Conservation (phyloP, 2,888 invertebrate species). For the Drosophila seclusa region DNA sequence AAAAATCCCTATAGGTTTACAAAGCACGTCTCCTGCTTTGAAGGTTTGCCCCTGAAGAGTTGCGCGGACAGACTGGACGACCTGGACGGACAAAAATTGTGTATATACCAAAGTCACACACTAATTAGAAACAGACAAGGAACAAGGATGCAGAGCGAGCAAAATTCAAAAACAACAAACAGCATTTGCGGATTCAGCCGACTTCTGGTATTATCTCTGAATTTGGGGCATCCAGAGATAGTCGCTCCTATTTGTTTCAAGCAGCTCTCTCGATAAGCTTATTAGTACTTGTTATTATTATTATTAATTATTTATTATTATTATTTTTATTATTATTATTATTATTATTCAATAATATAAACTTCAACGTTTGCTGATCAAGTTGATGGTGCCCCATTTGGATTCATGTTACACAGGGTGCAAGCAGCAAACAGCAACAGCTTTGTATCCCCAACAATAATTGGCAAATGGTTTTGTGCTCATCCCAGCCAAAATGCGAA, state of each 20-base stretch:
- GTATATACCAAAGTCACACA: slow-evolving; percentile 21
- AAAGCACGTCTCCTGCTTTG: slow-evolving; percentile 20
- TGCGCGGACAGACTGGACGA: neutral
- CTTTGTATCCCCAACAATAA: slow-evolving; percentile 21
- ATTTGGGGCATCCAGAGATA: too few relatives aligned
- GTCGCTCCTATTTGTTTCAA: too few relatives aligned
- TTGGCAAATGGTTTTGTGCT: slow-evolving; percentile 30
- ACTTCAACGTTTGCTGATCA: too few relatives aligned
- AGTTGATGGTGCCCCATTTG: too few relatives aligned
- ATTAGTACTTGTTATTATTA: too few relatives aligned
- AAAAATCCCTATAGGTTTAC: slow-evolving; percentile 34
- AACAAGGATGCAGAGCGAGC: neutral
- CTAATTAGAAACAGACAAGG: slow-evolving; percentile 37
- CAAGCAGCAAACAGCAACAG: slow-evolving; percentile 6
- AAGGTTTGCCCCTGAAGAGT: slow-evolving; percentile 1
- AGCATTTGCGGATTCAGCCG: too few relatives aligned
- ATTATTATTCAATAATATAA: too few relatives aligned
- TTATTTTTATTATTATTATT: too few relatives aligned
- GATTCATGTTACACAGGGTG: neutral
- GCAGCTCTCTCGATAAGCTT: too few relatives aligned
- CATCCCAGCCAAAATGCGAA: slow-evolving; percentile 28
- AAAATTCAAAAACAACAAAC: neutral
- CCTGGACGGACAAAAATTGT: neutral
- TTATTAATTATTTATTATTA: too few relatives aligned
- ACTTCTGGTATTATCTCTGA: too few relatives aligned